Evolutionary conservation across 2,113 vertebrate species (phyloP), one percentile per base, ranked within the genome.

Genomic region (Aegotheles bennettii): DNA sequence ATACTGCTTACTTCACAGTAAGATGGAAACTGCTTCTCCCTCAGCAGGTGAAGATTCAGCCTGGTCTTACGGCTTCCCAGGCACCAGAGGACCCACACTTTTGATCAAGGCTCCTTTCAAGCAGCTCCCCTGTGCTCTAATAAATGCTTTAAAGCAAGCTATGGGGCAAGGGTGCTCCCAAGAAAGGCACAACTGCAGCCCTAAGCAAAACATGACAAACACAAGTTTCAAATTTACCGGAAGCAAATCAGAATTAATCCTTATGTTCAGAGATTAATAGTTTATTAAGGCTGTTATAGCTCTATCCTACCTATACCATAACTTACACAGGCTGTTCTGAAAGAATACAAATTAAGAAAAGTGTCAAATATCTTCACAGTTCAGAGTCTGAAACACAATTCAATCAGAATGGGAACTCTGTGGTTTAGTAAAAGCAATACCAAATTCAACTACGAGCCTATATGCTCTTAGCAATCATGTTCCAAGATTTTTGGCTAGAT

Each of bases 31-130:
- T 42, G 16, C 42, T 82, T 16, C 64, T 65, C 25, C 26, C 51
- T 42, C 53, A 50, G 11, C 21, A 42, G 1, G 50, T 3, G 2
- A 47, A 61, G 26, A 42, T 53, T 63, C 53, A 43, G 38, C 17
- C 17, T 0, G 0, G 28, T 26, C 2, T 26, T 65, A 43, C 10
- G 31, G 16, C 16, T 73, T 53, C 31, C 36, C 26, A 57, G 59
- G 19, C 47, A 84, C 7, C 26, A 56, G 56, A 75, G 16, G 11
- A 48, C 11, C 12, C 2, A 1, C 14, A 7, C 10, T 53, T 76
- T 36, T 5, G 2, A 11, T 31, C 36, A 36, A 36, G 40, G n/a
- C 13, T 84, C 15, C 42, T 90, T 71, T 28, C 1, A 0, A 67
- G 40, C 1, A 0, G 6, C 11, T 65, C 13, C 26, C 11, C 19